These are phyloP conservation scores for Plestiodon gilberti DNA, from an alignment of 2,113 vertebrate species.

Conservation along the genomic window DNA sequence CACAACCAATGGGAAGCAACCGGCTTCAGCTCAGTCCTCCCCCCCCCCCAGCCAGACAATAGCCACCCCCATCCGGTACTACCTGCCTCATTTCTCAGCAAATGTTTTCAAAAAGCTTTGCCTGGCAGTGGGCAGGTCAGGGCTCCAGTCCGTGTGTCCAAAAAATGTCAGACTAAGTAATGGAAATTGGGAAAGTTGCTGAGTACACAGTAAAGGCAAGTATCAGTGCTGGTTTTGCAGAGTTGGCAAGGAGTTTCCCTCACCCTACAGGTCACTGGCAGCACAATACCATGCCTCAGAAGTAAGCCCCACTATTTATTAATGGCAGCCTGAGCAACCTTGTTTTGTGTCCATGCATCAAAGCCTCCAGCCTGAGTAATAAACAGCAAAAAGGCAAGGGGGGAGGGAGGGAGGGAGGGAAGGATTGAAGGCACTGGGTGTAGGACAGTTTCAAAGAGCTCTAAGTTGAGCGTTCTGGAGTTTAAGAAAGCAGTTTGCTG, in stretches of 20 bases:
- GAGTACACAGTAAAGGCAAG: conserved; percentile 25
- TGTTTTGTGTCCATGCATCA: conserved; percentile 47
- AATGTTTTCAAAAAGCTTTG: no score
- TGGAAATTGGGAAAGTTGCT: conserved; percentile 33
- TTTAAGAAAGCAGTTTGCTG: conserved; percentile 30
- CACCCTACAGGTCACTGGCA: conserved; percentile 47
- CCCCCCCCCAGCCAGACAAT: conserved; percentile 36
- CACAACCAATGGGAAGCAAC: conserved; percentile 74
- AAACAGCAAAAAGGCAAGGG: not conserved
- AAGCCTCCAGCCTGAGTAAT: conserved; percentile 39
- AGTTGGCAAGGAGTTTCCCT: conserved; percentile 43
- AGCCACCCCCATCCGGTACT: conserved; percentile 16
- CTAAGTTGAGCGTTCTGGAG: conserved; percentile 23
- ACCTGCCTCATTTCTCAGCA: conserved; percentile 51
- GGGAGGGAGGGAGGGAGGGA: conserved; percentile 24
- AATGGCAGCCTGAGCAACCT: no score
- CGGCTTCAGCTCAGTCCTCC: no score
- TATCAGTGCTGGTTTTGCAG: conserved; percentile 56
- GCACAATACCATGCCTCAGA: no score
- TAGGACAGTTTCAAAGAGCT: not conserved
- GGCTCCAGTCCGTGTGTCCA: conserved; percentile 3
- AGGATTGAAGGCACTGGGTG: conserved; percentile 25
- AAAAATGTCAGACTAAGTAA: conserved; percentile 22
- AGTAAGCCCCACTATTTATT: no score
- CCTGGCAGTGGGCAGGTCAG: no score